Evolutionary conservation across 2,888 invertebrate genomes (phyloP), one percentile per base, ranked within the genome.

Genomic region (Agonum fuliginosum): DNA sequence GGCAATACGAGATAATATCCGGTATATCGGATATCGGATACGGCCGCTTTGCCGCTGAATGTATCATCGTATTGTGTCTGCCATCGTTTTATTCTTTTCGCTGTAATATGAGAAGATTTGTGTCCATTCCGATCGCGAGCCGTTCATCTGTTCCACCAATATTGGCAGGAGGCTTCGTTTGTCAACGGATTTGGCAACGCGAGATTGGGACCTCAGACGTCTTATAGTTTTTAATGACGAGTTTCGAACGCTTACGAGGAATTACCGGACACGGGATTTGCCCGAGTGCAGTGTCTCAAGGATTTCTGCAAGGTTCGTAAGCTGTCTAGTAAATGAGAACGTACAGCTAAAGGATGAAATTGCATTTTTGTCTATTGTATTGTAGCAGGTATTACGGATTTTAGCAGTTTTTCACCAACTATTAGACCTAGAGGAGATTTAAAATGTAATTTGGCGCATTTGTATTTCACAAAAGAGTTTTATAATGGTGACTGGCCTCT

Each of bases 1-100:
- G 46, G 70, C 73, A 73, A 73, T 73, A 73, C 73, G 73, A 73
- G 73, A 73, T 73, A 73, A 73, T 73, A 73, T 73, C 73, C 73
- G 73, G 73, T 54, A 43, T 43, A 73, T 58, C 71, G 71, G 71
- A 71, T 71, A 71, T 71, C 71, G 51, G 46, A 48, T 71, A 48
- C 54, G 54, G 54, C 54, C 54, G 22, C 54, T 54, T 54, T 54
- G 54, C 14, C 30, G 58, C 30, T 17, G 58, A 62, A 62, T 27
- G 58, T 62, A 62, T 62, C 58, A 62, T 62, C 58, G 58, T 30
- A 62, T 62, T 62, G 58, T 62, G 58, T 62, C 5, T 8, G 58
- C 14, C 17, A 19, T 62, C 58, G 27, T 62, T 62, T 62, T 62
- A 30, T 62, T 30, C 58, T 62, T 62, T 62, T 62, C 58, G 46